Conservation (phyloP, 2,888 invertebrate genomes). For the Lissocephala sabroskyi region DNA sequence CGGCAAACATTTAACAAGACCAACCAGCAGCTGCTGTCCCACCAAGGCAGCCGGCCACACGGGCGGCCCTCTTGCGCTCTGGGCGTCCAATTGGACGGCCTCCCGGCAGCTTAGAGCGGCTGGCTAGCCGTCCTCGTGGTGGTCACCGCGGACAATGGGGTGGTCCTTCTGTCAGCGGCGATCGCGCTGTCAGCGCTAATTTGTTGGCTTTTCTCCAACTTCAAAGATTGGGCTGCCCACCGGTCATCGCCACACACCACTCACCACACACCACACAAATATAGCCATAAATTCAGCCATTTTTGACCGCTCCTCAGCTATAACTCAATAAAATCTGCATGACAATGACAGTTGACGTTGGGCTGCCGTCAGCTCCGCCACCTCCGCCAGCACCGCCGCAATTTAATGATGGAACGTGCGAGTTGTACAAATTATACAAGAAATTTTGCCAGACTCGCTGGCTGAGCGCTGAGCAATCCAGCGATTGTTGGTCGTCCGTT, state of each 20-base stretch:
- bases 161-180: conserved; percentile 41
- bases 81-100: conserved; percentile 53
- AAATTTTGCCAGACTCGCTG: not conserved
- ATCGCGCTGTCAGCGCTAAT: conserved; percentile 53
- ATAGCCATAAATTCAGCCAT: conserved; percentile 2
- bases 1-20: conserved; percentile 59
- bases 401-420: conserved; percentile 49
- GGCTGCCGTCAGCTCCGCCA: too few relatives aligned
- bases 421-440: conserved; percentile 48
- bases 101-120: too few relatives aligned
- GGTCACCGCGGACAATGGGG: conserved; percentile 20
- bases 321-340: conserved; percentile 50
- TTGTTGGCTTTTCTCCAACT: conserved; percentile 23
- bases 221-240: not conserved
- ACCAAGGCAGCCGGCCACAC: conserved; percentile 20
- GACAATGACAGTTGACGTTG: conserved; percentile 7
- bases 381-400: not conserved
- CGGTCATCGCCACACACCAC: too few relatives aligned
- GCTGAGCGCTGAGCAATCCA: too few relatives aligned
- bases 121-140: too few relatives aligned
- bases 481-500: too few relatives aligned
- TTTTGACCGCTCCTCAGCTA: too few relatives aligned
- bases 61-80: conserved; percentile 36
- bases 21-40: conserved; percentile 16
- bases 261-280: conserved; percentile 1